These are phyloP conservation scores for Ciconia boyciana DNA, from an alignment of 2,113 vertebrate species.

Conservation along the genomic window DNA sequence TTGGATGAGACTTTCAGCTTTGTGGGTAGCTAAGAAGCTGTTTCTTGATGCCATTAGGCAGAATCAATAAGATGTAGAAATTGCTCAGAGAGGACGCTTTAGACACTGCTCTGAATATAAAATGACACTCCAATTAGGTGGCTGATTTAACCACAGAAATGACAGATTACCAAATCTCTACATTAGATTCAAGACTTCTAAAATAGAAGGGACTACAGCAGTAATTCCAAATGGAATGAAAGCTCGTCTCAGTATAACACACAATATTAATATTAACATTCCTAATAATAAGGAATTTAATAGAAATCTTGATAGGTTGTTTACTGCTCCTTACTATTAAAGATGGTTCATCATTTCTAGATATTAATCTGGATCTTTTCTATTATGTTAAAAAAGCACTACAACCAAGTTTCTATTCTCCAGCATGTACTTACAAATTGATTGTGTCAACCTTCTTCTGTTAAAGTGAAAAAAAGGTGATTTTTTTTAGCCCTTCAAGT, in stretches of 20 bases:
- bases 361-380: neutral
- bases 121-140: neutral
- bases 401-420: neutral
- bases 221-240: neutral
- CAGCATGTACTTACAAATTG: neutral
- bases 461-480: neutral
- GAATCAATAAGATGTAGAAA: constrained; percentile 11
- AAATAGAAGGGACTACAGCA: neutral
- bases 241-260: neutral
- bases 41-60: neutral
- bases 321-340: neutral
- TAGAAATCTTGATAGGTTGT: neutral
- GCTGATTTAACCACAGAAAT: neutral
- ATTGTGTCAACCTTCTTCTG: neutral
- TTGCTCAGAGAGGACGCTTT: neutral
- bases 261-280: neutral
- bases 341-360: neutral
- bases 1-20: neutral
- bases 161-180: neutral
- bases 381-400: neutral
- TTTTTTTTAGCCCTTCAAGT: neutral
- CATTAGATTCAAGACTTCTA: neutral
- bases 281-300: neutral
- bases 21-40: neutral
- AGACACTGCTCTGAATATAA: neutral